These are phyloP conservation scores for Microplitis demolitor DNA, from an alignment of 1,140 invertebrate species.

Conservation along the genomic window DNA sequence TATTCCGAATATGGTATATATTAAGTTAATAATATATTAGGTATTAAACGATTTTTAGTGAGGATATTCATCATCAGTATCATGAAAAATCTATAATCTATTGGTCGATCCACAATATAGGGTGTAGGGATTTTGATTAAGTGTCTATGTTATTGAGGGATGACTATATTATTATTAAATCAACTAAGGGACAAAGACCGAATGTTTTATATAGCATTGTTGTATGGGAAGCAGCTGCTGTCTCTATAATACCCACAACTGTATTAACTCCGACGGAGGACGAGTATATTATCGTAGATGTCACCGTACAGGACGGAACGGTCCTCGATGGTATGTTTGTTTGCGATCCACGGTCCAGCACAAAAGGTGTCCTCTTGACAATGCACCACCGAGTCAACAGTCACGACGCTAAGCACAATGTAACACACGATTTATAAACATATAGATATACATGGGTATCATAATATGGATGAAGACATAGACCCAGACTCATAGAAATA, in stretches of 20 bases:
- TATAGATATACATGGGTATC: constrained; percentile 21
- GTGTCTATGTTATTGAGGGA: constrained; percentile 38
- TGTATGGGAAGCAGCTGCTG: constrained; percentile 10
- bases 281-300: constrained; percentile 24
- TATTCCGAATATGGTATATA: too few species aligned
- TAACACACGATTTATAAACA: constrained; percentile 57
- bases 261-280: constrained; percentile 47
- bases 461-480: too few species aligned
- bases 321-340: constrained; percentile 48
- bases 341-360: constrained; percentile 50
- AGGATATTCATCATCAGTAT: background rate
- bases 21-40: background rate
- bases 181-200: constrained; percentile 37
- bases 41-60: background rate
- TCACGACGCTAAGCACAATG: constrained; percentile 57
- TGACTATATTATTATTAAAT: constrained; percentile 59
- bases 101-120: background rate
- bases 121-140: too few species aligned
- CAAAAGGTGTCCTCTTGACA: constrained; percentile 57
- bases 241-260: constrained; percentile 42
- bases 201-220: constrained; percentile 1
- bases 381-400: constrained; percentile 58
- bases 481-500: too few species aligned
- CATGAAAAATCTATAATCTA: background rate
- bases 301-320: constrained; percentile 24